Percentiles rank a stretch among this genome's conserved stretches.
Conservation (phyloP, 2,888 invertebrate species). For the Cancer borealis region DNA sequence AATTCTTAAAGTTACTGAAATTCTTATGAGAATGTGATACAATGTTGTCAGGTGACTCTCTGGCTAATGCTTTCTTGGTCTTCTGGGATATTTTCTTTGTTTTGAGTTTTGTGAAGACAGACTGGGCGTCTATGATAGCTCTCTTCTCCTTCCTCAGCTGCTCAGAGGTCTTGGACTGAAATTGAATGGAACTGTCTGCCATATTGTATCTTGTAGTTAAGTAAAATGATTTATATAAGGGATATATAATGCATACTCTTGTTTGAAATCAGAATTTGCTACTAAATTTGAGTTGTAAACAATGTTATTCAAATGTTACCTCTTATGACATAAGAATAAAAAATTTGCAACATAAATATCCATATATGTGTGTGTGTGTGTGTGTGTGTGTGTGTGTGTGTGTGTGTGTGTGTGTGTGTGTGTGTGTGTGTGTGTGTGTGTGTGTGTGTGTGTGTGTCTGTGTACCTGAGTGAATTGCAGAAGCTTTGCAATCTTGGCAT, state of each 20-base stretch:
- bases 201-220: not conserved
- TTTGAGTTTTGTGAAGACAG: slow-evolving; percentile 74
- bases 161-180: slow-evolving; percentile 67
- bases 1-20: slow-evolving; percentile 63
- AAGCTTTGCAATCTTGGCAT: slow-evolving; percentile 67
- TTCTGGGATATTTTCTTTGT: slow-evolving; percentile 60
- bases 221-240: too few species aligned
- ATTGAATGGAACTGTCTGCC: not conserved
- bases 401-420: too few species aligned
- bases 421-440: too few species aligned
- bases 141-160: slow-evolving; percentile 56
- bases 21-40: slow-evolving; percentile 63
- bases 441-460: not conserved
- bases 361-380: too few species aligned
- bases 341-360: too few species aligned
- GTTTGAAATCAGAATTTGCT: not conserved
- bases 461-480: slow-evolving; percentile 73
- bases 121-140: slow-evolving; percentile 64
- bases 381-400: too few species aligned
- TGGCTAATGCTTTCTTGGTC: slow-evolving; percentile 73
- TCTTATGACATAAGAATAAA: too few species aligned
- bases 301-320: not conserved
- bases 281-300: not conserved
- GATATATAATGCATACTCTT: not conserved
- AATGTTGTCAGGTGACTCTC: slow-evolving; percentile 67